Percentiles rank a stretch among this genome's conserved stretches.
Conservation (phyloP, 2,888 invertebrate species). For the Hypolimnas misippus region DNA sequence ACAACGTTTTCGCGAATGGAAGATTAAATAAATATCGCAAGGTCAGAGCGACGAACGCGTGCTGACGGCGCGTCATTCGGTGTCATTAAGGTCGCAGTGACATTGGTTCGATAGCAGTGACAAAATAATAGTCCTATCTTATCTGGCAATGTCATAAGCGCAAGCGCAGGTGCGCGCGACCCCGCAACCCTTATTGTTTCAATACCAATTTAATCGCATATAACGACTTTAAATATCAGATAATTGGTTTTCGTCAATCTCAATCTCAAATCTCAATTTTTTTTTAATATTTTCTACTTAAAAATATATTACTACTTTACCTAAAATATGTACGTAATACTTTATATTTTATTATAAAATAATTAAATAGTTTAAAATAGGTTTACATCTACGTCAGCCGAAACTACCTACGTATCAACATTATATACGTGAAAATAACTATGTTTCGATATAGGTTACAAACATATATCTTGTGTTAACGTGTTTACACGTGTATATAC, state of each 20-base stretch:
- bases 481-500: too few relatives aligned
- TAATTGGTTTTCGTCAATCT: background rate
- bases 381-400: too few relatives aligned
- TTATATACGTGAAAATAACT: too few relatives aligned
- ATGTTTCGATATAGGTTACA: too few relatives aligned
- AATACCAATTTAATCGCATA: slow-evolving; percentile 41
- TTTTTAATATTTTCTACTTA: too few relatives aligned
- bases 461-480: too few relatives aligned
- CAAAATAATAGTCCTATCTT: slow-evolving; percentile 83
- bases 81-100: slow-evolving; percentile 84
- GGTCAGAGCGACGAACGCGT: slow-evolving; percentile 72
- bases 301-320: too few relatives aligned
- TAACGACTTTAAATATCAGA: background rate
- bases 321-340: too few relatives aligned
- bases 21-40: slow-evolving; percentile 83
- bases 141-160: slow-evolving; percentile 80
- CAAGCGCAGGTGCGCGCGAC: slow-evolving; percentile 78
- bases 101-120: slow-evolving; percentile 79
- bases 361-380: too few relatives aligned
- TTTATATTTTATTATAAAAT: too few relatives aligned
- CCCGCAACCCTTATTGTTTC: slow-evolving; percentile 63
- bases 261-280: background rate
- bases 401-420: too few relatives aligned
- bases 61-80: slow-evolving; percentile 74
- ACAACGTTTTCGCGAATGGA: slow-evolving; percentile 72